Evolutionary conservation across 2,888 invertebrate species (phyloP), one percentile per base, ranked within the genome.

Genomic region (Pyrrhosoma nymphula): DNA sequence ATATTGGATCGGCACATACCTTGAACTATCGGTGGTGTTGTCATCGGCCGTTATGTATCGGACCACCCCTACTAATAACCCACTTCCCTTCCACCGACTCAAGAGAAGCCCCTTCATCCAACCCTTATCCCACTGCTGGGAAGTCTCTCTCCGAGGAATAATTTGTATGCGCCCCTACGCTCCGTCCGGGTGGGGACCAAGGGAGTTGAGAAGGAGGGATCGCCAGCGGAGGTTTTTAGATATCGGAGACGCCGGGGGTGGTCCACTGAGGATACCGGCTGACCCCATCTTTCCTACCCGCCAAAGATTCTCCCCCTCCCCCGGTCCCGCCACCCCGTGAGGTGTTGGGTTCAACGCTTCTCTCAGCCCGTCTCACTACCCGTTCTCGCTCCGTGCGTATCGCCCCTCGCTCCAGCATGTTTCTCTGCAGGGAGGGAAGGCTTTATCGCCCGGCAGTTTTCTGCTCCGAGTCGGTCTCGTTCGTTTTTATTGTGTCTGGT

Each of bases 41-140:
- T 16, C 20, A 60, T 60, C 60, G 60, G 16, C 60, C 18, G 20
- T 1, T 20, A 20, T 20, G 16, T 20, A 60, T 60, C 60, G 60
- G 20, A 82, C 75, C 30, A 30, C 35, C 75, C 16, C 30, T 30
- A 3, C 82, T 82, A 35, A 69, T 69, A 69, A 69, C 69, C 69
- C 82, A 30, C 35, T 82, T 35, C 35, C 35, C 18, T 35, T 16
- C 35, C 82, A 12, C 35, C 26, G 18, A 16, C 30, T 26, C 35
- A 1, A 8, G 30, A 16, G 75, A 82, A 35, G 14, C 35, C 35
- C 82, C 82, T 82, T 82, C 16, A 82, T 82, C 35, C 82, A 82
- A 82, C 35, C 82, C 82, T 82, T 82, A 82, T 82, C 82, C 82
- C 82, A 16, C 82, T 47, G 82, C 14, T 82, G 82, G 82, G 35